Evolutionary conservation across 2,113 vertebrate genomes (phyloP).

Genomic region (Pomatorhinus ruficollis): DNA sequence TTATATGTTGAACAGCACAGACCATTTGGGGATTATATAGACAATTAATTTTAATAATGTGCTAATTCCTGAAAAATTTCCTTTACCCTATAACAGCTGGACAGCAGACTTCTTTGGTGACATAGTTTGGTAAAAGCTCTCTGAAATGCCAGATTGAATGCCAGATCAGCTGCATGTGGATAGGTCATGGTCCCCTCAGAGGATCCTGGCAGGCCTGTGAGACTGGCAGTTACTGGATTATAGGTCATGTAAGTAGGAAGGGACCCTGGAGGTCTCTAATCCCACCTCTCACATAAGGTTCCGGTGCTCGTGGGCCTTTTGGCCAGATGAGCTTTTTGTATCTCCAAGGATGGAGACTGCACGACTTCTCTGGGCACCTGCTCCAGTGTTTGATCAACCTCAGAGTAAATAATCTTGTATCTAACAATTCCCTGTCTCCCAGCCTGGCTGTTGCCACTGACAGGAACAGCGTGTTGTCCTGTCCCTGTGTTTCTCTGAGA

Average conservation of each 20-base stretch:
- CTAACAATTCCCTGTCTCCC: not conserved
- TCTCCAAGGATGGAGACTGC: not conserved
- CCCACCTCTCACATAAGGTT: not conserved
- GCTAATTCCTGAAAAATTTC: not conserved
- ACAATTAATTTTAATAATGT: not conserved
- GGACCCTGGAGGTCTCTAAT: not conserved
- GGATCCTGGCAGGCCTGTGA: not conserved
- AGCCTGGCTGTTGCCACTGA: not conserved
- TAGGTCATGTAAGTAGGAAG: not conserved
- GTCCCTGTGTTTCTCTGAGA: accelerated
- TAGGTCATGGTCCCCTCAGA: not conserved
- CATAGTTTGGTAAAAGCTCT: not conserved
- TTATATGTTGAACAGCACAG: not conserved
- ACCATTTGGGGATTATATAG: not conserved
- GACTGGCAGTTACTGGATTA: not conserved
- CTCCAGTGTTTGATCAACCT: not conserved
- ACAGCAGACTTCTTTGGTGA: not conserved
- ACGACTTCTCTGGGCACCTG: not conserved
- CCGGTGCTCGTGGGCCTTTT: not conserved
- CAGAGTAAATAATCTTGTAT: not conserved
- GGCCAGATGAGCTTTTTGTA: not conserved
- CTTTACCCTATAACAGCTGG: not conserved
- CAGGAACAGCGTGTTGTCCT: not conserved
- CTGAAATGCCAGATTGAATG: not conserved
- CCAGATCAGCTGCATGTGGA: not conserved